phyloP scores from a whole-genome alignment of 2,797 vertebrate genomes.

The Helicolenus hilgendorfi region DNA sequence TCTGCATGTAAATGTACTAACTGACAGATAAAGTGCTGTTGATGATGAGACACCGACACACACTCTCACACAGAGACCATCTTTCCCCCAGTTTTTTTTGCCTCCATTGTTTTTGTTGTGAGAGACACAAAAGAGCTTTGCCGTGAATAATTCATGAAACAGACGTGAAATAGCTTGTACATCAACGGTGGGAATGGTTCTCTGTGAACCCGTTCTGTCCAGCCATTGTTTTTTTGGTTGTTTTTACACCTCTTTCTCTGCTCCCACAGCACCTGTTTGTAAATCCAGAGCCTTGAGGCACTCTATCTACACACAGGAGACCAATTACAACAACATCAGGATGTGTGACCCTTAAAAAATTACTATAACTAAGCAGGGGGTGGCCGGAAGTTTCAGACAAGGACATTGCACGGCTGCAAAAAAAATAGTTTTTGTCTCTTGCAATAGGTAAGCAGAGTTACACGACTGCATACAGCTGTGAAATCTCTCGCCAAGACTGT shows the following conservation, averaged over 20 bases:
- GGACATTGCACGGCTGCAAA: constrained; percentile 12
- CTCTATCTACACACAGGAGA: constrained; percentile 76
- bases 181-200: constrained; percentile 72
- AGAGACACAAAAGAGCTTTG: constrained; percentile 70
- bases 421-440: constrained; percentile 24
- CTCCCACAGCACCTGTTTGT: constrained; percentile 71
- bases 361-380: constrained; percentile 11
- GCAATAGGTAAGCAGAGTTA: constrained; percentile 14
- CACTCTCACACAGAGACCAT: neutral
- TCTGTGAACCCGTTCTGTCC: constrained; percentile 65
- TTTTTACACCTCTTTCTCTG: constrained; percentile 22
- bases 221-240: constrained; percentile 60
- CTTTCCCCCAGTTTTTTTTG: constrained; percentile 33
- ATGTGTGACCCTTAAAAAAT: constrained; percentile 74
- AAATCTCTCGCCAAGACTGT: constrained; percentile 15
- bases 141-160: constrained; percentile 85
- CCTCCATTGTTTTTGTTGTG: constrained; percentile 74
- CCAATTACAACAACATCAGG: constrained; percentile 80
- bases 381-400: constrained; percentile 30
- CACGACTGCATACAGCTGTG: constrained; percentile 12
- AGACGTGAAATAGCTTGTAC: constrained; percentile 70
- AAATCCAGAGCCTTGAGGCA: constrained; percentile 72
- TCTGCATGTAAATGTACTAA: neutral
- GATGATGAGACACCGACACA: constrained; percentile 1
- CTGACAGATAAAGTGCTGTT: neutral